A percentile compares a stretch with the other conserved stretches of the same genome.
Conservation (phyloP, 1,140 invertebrate species). For the Drosophila auraria region DNA sequence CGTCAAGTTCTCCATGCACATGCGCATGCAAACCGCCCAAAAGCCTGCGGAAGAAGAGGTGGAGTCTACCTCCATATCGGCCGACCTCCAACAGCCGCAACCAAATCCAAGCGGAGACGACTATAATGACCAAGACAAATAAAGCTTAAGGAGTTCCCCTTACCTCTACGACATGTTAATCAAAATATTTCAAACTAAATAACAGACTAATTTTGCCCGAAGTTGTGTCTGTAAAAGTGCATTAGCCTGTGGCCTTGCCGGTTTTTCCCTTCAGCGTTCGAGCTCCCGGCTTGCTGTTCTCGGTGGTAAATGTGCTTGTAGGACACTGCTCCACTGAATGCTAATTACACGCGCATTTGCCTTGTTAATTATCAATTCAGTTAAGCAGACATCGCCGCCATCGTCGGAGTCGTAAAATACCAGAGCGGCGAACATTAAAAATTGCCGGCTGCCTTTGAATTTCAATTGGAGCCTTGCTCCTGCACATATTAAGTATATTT, state of each 20-base stretch:
- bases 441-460: slow-evolving; percentile 76
- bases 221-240: background rate
- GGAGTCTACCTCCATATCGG: no score
- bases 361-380: slow-evolving; percentile 83
- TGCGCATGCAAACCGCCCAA: background rate
- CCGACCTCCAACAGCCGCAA: no score
- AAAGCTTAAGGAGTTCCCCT: no score
- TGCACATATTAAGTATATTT: slow-evolving; percentile 67
- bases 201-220: background rate
- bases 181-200: no score
- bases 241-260: no score
- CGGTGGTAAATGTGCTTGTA: slow-evolving; percentile 38
- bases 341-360: slow-evolving; percentile 82
- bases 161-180: no score
- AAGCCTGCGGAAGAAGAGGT: background rate
- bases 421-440: slow-evolving; percentile 75
- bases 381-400: slow-evolving; percentile 65
- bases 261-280: no score
- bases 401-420: slow-evolving; percentile 71
- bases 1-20: slow-evolving; percentile 17
- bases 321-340: slow-evolving; percentile 67
- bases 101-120: no score
- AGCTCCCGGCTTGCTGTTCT: background rate
- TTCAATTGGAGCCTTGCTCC: slow-evolving; percentile 65
- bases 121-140: no score